Base-by-base conservation (phyloP, 2,888 invertebrate species). In the Parthenolecanium corni region DNA sequence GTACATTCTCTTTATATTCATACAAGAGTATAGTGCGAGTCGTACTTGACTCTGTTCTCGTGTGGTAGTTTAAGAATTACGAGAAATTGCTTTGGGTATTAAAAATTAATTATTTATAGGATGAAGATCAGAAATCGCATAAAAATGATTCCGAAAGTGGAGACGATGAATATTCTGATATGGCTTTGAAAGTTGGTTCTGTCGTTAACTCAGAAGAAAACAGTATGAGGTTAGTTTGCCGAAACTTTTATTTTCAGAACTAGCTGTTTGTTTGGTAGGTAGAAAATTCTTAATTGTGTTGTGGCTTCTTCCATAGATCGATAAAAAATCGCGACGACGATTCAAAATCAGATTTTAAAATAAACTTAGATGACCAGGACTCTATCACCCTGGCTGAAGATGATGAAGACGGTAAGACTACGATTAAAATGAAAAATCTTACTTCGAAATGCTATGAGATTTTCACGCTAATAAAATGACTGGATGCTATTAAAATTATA, bases 121-220 rank as follows among this genome's bases (percentile, higher is more conserved):
- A 64, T 1, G 66, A 63, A 24, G 49, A 66, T 49, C 66, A 62
- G 53, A 66, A 66, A 36, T 57, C 52, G 20, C 53, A 57, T 42
- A 64, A 61, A 47, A 64, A 64, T 14, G 62, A 62, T 23, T 63
- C 66, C 20, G 58, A 52, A 11, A 64, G 62, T 52, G 64, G 62
- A n/a, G 62, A 63, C 11, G 62, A 63, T n/a, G 64, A 58, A 31
- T 66, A 66, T 53, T 62, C 52, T 18, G 63, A 58, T 24, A 64
- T 62, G 46, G 64, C 62, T 57, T 64, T 64, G 12, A 64, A 66
- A 54, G 58, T 52, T 1, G 36, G 64, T 36, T 64, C 64, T 14
- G 58, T 21, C 1, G 64, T 64, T 36, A 64, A 66, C 36, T 66
- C 66, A 11, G 62, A 65, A 1, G 52, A 52, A n/a, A 52, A 24